Conservation (phyloP, 2,113 vertebrate species). For the Hemiscyllium ocellatum region DNA sequence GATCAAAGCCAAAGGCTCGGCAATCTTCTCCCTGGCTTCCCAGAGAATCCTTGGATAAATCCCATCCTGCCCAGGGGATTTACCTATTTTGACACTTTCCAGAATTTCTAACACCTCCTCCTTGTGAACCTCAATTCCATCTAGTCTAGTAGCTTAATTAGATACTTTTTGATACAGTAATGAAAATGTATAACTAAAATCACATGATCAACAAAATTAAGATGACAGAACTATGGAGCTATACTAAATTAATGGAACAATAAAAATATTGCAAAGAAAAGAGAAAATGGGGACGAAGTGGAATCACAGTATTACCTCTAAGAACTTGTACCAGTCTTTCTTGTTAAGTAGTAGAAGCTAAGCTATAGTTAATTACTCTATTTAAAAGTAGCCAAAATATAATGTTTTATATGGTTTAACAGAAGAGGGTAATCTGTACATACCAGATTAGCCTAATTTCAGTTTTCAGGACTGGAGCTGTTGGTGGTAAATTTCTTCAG, state of each 20-base stretch:
- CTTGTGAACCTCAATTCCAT: too few relatives aligned
- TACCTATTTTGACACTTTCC: too few relatives aligned
- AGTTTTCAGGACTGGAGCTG: background rate
- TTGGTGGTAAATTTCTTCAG: background rate
- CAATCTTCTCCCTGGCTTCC: too few relatives aligned
- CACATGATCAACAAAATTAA: background rate
- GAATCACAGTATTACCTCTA: background rate
- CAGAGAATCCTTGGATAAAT: too few relatives aligned
- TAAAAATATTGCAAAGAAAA: background rate
- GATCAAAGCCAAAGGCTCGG: too few relatives aligned
- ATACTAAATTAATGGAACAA: background rate
- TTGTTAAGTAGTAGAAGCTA: background rate
- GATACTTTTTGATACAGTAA: background rate
- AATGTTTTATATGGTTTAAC: background rate
- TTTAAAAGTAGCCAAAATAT: background rate
- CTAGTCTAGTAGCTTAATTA: background rate
- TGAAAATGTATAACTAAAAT: background rate
- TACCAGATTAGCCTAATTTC: background rate
- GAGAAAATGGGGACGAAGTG: background rate
- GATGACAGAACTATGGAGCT: background rate
- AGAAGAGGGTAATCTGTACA: background rate
- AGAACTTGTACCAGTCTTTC: background rate
- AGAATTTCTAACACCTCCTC: too few relatives aligned
- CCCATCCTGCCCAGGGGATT: too few relatives aligned
- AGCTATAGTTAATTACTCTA: background rate